Evolutionary conservation across 2,888 invertebrate genomes (phyloP).

Genomic region (Cotesia congregata): DNA sequence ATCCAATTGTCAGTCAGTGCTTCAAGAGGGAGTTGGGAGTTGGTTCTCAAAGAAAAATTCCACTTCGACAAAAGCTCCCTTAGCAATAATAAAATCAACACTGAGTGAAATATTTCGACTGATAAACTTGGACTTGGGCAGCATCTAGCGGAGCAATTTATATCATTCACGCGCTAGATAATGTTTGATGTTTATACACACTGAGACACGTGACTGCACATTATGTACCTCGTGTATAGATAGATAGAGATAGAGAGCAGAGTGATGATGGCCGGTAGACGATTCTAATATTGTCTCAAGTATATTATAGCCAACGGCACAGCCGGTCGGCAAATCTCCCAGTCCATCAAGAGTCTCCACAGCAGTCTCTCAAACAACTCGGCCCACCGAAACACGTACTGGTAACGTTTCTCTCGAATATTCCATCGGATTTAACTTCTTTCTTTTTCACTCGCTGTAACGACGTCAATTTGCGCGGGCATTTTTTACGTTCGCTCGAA

Average conservation of each 20-base stretch:
- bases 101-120: neutral
- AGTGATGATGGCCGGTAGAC: conserved; percentile 20
- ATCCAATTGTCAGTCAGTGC: conserved; percentile 15
- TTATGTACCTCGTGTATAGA: neutral
- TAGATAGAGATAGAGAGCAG: neutral
- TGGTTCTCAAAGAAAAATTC: neutral
- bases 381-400: neutral
- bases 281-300: conserved; percentile 69
- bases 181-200: conserved; percentile 2
- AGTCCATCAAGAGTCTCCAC: neutral
- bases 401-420: neutral
- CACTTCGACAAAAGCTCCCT: neutral
- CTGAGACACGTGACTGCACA: neutral
- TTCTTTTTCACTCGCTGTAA: neutral
- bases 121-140: neutral
- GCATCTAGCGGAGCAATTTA: neutral
- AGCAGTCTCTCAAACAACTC: conserved; percentile 39
- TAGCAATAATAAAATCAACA: neutral
- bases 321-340: conserved; percentile 38
- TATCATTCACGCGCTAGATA: neutral
- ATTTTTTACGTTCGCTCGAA: neutral
- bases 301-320: conserved; percentile 50
- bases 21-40: neutral
- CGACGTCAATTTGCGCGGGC: neutral
- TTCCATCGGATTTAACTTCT: neutral